A percentile compares a stretch with the other conserved stretches of the same genome.
phyloP scores from a whole-genome alignment of 1,140 invertebrate genomes.

The Cylas formicarius region DNA sequence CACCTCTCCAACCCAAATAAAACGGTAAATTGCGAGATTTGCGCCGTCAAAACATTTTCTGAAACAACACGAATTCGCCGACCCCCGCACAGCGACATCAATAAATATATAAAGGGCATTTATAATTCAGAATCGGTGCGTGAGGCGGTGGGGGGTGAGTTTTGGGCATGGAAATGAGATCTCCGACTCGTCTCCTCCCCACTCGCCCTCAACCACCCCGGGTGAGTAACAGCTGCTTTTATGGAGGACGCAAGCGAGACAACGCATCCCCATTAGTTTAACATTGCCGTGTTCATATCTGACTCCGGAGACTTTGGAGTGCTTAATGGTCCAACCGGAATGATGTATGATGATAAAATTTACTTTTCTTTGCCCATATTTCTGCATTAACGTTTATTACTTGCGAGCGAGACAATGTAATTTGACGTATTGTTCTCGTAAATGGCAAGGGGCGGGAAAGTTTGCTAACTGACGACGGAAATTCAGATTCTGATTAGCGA shows the following conservation, averaged over 20 bases:
- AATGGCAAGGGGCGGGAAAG: too few relatives aligned
- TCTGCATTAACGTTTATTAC: constrained; percentile 22
- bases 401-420: too few relatives aligned
- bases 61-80: too few relatives aligned
- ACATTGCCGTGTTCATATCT: constrained; percentile 31
- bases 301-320: constrained; percentile 30
- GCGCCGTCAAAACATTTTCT: too few relatives aligned
- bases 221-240: constrained; percentile 36
- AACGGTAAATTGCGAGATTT: too few relatives aligned
- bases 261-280: constrained; percentile 37
- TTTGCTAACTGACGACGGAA: too few relatives aligned
- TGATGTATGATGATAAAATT: constrained; percentile 31
- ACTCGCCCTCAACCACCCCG: too few relatives aligned
- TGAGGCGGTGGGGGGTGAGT: constrained; percentile 27
- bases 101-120: constrained; percentile 30
- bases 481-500: too few relatives aligned
- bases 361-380: constrained; percentile 18
- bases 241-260: constrained; percentile 30
- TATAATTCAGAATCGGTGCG: constrained; percentile 32
- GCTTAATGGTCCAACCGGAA: constrained; percentile 28
- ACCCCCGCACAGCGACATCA: too few relatives aligned
- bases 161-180: constrained; percentile 34
- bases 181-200: too few relatives aligned
- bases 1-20: too few relatives aligned
- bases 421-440: too few relatives aligned